Evolutionary conservation across 2,888 invertebrate genomes (phyloP).

Genomic region (Linyphia triangularis): DNA sequence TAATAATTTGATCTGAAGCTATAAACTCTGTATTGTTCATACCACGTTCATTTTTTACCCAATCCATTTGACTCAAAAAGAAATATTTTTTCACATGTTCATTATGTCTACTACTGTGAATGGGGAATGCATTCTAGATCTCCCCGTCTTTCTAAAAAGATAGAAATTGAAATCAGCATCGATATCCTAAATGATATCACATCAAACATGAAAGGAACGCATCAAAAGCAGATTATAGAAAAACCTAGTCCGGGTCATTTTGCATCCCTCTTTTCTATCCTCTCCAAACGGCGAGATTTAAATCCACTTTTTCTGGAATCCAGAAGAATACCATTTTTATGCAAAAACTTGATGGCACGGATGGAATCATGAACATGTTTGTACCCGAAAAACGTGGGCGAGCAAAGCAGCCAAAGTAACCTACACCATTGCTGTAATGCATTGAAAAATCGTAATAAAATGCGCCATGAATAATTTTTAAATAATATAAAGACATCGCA

Average conservation of each 20-base stretch:
- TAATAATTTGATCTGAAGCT: too few species aligned
- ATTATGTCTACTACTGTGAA: constrained; percentile 30
- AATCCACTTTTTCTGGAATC: constrained; percentile 65
- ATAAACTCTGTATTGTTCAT: too few species aligned
- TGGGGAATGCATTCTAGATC: constrained; percentile 5
- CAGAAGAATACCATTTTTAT: constrained; percentile 66
- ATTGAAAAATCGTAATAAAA: constrained; percentile 72
- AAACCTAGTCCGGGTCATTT: constrained; percentile 56
- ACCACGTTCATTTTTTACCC: not conserved
- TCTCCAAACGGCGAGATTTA: constrained; percentile 54
- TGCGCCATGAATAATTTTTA: constrained; percentile 71
- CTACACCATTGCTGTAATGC: constrained; percentile 39
- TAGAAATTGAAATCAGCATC: constrained; percentile 64
- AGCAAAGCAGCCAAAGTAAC: constrained; percentile 22
- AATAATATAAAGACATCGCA: constrained; percentile 70
- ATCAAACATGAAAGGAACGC: constrained; percentile 52
- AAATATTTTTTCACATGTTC: constrained; percentile 19
- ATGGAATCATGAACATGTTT: constrained; percentile 61
- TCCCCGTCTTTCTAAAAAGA: constrained; percentile 4
- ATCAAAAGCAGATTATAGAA: constrained; percentile 63
- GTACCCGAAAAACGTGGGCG: constrained; percentile 39
- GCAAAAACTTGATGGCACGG: constrained; percentile 60
- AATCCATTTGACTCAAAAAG: not conserved
- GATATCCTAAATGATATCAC: constrained; percentile 66
- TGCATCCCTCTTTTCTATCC: constrained; percentile 41